Evolutionary conservation across 2,113 vertebrate species (phyloP).

Genomic region (Erpornis zantholeuca): DNA sequence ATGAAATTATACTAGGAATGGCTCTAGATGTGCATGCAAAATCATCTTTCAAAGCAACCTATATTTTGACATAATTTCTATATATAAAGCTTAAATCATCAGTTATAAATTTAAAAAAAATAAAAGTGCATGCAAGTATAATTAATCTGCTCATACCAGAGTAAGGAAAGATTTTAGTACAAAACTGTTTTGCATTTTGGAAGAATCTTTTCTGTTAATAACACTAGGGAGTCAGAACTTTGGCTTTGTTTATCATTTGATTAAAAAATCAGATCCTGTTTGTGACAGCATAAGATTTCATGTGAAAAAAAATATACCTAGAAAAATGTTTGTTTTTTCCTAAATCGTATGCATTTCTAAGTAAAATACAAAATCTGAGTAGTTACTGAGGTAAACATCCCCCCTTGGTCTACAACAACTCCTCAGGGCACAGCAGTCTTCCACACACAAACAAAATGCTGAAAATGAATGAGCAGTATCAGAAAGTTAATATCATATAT

Average conservation of each 20-base stretch:
- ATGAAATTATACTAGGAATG: not conserved
- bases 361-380: not conserved
- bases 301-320: not conserved
- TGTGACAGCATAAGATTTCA: not conserved
- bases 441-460: not conserved
- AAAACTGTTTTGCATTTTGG: not conserved
- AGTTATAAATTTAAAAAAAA: not conserved
- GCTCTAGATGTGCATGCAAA: not conserved
- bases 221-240: not conserved
- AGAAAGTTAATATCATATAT: not conserved
- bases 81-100: not conserved
- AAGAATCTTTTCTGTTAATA: not conserved
- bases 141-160: not conserved
- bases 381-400: not conserved
- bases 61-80: not conserved
- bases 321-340: not conserved
- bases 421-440: not conserved
- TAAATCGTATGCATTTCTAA: not conserved
- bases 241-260: not conserved
- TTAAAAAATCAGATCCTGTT: not conserved
- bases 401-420: not conserved
- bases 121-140: not conserved
- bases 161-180: not conserved
- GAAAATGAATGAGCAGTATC: not conserved
- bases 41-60: not conserved